Conservation (phyloP, 2,888 invertebrate species). For the Nymphalis polychloros region DNA sequence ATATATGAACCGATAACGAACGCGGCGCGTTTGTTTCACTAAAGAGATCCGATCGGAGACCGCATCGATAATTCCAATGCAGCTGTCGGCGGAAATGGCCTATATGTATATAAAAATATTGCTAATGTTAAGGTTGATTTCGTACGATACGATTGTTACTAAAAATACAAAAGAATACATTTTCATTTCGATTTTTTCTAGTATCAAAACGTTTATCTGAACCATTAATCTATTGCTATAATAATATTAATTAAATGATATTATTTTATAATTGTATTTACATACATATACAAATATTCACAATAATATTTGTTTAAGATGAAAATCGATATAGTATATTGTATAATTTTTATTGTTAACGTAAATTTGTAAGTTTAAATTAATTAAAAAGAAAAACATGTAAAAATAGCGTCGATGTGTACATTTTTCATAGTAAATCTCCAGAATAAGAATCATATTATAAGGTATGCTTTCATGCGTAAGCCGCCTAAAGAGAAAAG, state of each 20-base stretch:
- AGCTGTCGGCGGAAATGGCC: constrained; percentile 54
- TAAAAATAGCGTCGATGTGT: background rate
- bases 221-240: too few species aligned
- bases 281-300: too few species aligned
- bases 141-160: constrained; percentile 17
- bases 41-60: constrained; percentile 63
- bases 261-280: too few species aligned
- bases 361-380: background rate
- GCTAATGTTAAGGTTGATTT: constrained; percentile 39
- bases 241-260: too few species aligned
- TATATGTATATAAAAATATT: constrained; percentile 46
- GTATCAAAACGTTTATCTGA: too few species aligned
- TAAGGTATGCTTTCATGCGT: background rate
- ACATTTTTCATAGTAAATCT: background rate
- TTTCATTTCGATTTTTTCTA: background rate
- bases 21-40: constrained; percentile 68
- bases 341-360: background rate
- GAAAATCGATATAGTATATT: background rate
- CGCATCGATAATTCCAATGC: constrained; percentile 58
- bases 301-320: too few species aligned
- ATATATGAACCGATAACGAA: constrained; percentile 65
- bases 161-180: constrained; percentile 4
- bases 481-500: constrained; percentile 28
- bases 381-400: background rate
- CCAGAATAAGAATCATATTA: background rate